A percentile compares a stretch with the other conserved stretches of the same genome.
Evolutionary conservation across 1,140 invertebrate species (phyloP).

Genomic region (Stenopsyche tienmushanensis): DNA sequence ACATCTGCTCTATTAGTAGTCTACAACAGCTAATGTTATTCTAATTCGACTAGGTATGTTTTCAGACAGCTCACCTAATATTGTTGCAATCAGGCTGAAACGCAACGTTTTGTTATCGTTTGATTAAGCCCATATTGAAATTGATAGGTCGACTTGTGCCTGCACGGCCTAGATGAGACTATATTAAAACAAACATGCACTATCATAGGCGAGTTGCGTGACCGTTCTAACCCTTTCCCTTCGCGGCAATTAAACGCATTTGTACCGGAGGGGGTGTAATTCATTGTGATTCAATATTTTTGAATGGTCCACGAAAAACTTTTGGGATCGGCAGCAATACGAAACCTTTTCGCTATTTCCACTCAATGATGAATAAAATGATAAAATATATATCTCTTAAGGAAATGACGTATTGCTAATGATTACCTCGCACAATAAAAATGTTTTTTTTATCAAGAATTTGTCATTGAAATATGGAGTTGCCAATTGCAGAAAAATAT

Average conservation of each 20-base stretch:
- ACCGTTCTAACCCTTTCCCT: slow-evolving; percentile 25
- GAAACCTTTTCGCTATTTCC: too few species aligned
- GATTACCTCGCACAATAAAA: too few species aligned
- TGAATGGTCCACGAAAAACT: too few species aligned
- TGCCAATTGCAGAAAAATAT: too few species aligned
- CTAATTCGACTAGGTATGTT: not conserved
- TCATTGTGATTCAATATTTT: not conserved
- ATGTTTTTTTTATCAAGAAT: too few species aligned
- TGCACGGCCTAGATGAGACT: too few species aligned
- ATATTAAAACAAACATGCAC: slow-evolving; percentile 23
- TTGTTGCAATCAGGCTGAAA: slow-evolving; percentile 16
- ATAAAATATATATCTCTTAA: too few species aligned
- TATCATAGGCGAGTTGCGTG: slow-evolving; percentile 11
- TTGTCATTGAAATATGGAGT: too few species aligned
- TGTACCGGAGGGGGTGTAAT: not conserved
- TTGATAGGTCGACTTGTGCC: slow-evolving; percentile 27
- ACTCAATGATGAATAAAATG: too few species aligned
- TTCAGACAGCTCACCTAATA: slow-evolving; percentile 13
- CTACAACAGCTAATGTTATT: not conserved
- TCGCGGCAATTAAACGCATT: slow-evolving; percentile 5
- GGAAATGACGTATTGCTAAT: too few species aligned
- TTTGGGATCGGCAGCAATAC: too few species aligned
- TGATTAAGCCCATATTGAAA: slow-evolving; percentile 34
- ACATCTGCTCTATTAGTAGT: slow-evolving; percentile 14
- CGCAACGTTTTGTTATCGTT: slow-evolving; percentile 27